Conservation (phyloP, 2,888 invertebrate species). For the Blastobasis lacticolella region DNA sequence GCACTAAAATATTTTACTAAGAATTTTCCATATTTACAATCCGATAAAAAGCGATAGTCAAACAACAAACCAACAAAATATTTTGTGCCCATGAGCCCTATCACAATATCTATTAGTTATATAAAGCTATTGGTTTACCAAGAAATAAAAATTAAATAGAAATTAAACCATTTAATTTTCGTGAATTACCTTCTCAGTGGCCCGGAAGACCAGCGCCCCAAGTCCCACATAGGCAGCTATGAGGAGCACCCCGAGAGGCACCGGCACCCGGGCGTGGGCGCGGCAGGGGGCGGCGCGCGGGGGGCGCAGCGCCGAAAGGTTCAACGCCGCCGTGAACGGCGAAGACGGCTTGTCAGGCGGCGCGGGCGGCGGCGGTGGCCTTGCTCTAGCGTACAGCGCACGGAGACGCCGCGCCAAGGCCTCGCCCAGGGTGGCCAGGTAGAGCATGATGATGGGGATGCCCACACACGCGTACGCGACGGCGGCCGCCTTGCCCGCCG, state of each 20-base stretch:
- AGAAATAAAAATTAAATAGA: too few species aligned
- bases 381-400: conserved; percentile 75
- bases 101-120: too few species aligned
- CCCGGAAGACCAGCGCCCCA: conserved; percentile 91
- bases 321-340: conserved; percentile 62
- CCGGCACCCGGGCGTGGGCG: conserved; percentile 85
- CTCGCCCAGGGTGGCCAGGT: conserved; percentile 90
- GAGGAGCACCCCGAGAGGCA: conserved; percentile 88
- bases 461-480: conserved; percentile 89
- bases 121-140: too few species aligned
- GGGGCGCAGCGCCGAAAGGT: conserved; percentile 49
- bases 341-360: conserved; percentile 26
- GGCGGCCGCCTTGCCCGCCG: conserved; percentile 87
- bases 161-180: too few species aligned
- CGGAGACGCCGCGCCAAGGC: conserved; percentile 87
- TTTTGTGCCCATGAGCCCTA: too few species aligned
- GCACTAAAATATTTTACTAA: too few species aligned
- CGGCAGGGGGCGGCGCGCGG: conserved; percentile 52
- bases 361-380: conserved; percentile 38
- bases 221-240: conserved; percentile 90
- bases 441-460: conserved; percentile 90
- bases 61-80: too few species aligned
- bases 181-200: conserved; percentile 79
- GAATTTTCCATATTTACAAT: too few species aligned
- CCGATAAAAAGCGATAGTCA: too few species aligned